These are phyloP conservation scores for Apis florea DNA, from an alignment of 1,140 invertebrate species.

Conservation along the genomic window DNA sequence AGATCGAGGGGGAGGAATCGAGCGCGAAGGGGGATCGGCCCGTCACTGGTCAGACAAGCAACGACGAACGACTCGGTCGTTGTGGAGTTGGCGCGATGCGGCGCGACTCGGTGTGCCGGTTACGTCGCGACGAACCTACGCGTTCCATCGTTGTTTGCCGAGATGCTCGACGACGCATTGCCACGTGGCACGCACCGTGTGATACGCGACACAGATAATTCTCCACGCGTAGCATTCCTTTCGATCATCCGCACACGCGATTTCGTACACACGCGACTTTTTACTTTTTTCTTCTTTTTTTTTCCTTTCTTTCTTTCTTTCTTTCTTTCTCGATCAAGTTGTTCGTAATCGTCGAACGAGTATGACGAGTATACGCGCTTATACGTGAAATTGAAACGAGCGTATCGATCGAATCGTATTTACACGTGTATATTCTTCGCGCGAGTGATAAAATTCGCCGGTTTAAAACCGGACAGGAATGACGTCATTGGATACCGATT, in stretches of 20 bases:
- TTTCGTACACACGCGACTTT: too few species aligned
- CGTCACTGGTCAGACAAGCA: constrained; percentile 6
- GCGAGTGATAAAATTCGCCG: constrained; percentile 43
- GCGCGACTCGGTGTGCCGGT: background rate
- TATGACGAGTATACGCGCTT: background rate
- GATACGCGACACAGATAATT: background rate
- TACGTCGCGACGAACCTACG: background rate
- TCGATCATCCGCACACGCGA: too few species aligned
- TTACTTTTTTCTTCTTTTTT: too few species aligned
- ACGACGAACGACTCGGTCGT: background rate
- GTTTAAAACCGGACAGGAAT: constrained; percentile 22
- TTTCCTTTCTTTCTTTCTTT: too few species aligned
- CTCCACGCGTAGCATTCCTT: background rate
- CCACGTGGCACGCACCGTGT: constrained; percentile 37
- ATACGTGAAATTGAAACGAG: background rate
- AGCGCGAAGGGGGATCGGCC: background rate
- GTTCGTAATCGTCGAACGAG: too few species aligned
- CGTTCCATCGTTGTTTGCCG: background rate
- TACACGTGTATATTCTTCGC: background rate
- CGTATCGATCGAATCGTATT: background rate
- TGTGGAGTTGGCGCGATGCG: background rate
- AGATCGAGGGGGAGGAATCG: background rate
- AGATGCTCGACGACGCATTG: constrained; percentile 1
- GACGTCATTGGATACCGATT: constrained; percentile 54
- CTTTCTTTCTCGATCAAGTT: too few species aligned